Conservation (phyloP, 2,888 invertebrate genomes). For the Drosophila yooni region DNA sequence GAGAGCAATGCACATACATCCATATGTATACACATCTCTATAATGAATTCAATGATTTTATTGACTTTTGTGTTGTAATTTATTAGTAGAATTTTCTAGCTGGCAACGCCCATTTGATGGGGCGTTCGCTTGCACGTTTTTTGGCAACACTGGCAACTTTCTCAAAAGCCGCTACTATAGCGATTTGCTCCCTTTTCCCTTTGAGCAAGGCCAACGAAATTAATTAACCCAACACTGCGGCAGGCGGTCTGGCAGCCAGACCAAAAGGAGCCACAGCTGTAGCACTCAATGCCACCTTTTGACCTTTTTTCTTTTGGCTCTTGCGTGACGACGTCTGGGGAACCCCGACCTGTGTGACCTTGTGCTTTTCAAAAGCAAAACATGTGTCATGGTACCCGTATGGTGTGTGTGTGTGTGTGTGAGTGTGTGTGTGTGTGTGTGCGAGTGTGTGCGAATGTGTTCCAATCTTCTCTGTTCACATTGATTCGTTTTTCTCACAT, state of each 20-base stretch:
- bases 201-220: conserved; percentile 61
- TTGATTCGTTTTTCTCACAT: conserved; percentile 9
- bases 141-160: conserved; percentile 60
- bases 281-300: conserved; percentile 56
- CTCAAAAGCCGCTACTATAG: conserved; percentile 32
- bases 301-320: conserved; percentile 54
- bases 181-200: conserved; percentile 34
- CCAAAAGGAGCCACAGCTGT: conserved; percentile 41
- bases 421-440: background rate
- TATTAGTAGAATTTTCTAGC: conserved; percentile 60
- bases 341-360: conserved; percentile 50
- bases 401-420: background rate
- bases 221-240: conserved; percentile 64
- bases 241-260: conserved; percentile 32
- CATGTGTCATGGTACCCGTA: conserved; percentile 59
- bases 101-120: conserved; percentile 53
- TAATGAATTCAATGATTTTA: conserved; percentile 79
- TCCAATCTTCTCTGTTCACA: conserved; percentile 16
- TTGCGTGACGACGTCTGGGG: conserved; percentile 24
- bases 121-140: conserved; percentile 40
- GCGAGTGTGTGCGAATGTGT: background rate
- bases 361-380: conserved; percentile 52
- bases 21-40: conserved; percentile 31
- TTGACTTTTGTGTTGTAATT: conserved; percentile 73
- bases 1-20: conserved; percentile 5